Evolutionary conservation across 2,113 vertebrate species (phyloP).

Genomic region (Narcine bancroftii): DNA sequence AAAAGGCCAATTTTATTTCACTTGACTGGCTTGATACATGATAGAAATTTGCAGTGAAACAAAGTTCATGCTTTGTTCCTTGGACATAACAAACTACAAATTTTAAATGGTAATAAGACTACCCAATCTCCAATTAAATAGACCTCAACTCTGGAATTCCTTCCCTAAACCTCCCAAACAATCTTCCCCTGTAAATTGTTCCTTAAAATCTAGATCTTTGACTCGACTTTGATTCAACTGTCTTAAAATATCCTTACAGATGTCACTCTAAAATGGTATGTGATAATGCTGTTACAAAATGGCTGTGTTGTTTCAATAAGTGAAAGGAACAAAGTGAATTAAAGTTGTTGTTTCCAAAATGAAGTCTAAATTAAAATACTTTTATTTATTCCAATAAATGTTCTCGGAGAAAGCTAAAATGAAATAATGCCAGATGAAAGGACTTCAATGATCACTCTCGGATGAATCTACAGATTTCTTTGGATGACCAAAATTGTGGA

Average conservation of each 20-base stretch:
- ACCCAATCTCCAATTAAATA: too few species aligned
- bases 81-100: too few species aligned
- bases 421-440: too few species aligned
- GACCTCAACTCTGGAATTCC: neutral
- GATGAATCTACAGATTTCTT: too few species aligned
- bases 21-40: too few species aligned
- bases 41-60: too few species aligned
- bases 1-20: too few species aligned
- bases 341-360: neutral
- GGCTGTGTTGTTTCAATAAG: neutral
- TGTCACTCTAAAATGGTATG: neutral
- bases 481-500: neutral
- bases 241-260: neutral
- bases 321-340: neutral
- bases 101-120: too few species aligned
- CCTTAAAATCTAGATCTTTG: neutral
- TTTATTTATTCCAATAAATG: too few species aligned
- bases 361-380: neutral
- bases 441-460: too few species aligned
- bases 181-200: neutral
- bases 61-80: too few species aligned
- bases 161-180: neutral
- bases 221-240: neutral
- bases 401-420: too few species aligned
- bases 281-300: neutral